phyloP scores from a whole-genome alignment of 2,113 vertebrate genomes.

The Australoheros scitulus region DNA sequence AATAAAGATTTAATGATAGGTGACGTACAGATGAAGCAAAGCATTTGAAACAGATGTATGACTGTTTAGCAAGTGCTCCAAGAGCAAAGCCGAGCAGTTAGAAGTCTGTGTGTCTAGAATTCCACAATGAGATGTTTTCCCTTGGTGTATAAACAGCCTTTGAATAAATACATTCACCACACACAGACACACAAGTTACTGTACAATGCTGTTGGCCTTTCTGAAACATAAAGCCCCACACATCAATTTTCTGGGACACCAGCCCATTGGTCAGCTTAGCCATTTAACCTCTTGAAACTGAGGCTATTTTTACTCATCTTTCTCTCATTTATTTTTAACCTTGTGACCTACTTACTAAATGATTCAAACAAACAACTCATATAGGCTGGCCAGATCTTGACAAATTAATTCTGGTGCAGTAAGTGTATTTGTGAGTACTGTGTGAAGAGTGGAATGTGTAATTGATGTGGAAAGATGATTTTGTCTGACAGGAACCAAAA shows the following conservation, averaged over 20 bases:
- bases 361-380: not conserved
- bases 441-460: not conserved
- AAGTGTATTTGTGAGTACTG: not conserved
- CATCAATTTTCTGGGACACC: not conserved
- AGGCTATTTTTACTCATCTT: not conserved
- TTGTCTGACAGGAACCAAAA: not conserved
- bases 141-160: not conserved
- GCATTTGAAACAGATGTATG: no score
- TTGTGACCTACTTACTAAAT: not conserved
- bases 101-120: no score
- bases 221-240: slow-evolving; percentile 3
- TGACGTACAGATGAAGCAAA: no score
- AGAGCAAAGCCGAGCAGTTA: no score
- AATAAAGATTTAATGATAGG: no score
- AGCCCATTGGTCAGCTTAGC: not conserved
- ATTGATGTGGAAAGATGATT: not conserved
- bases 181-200: not conserved
- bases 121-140: no score
- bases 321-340: not conserved
- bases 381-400: not conserved
- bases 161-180: not conserved
- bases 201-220: not conserved
- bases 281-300: not conserved
- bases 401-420: no score
- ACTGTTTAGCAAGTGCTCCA: no score